Percentiles rank a stretch among this genome's conserved stretches.
These are phyloP conservation scores for Drosophila parabipectinata DNA, from an alignment of 1,140 invertebrate species.

Conservation along the genomic window DNA sequence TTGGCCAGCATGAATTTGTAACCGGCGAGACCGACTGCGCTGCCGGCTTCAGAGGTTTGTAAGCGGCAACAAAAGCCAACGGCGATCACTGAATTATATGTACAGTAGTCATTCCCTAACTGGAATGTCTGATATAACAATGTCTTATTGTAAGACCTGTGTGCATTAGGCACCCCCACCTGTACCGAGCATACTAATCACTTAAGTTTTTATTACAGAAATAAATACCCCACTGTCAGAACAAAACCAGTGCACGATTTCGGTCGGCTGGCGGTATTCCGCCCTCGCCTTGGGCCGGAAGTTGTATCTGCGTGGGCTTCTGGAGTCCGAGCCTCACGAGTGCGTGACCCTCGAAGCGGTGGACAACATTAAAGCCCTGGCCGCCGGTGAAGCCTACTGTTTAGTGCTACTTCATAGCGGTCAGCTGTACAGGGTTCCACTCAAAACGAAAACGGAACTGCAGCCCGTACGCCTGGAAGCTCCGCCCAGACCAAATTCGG, in stretches of 20 bases:
- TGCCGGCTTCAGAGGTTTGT: conserved; percentile 64
- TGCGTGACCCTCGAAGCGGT: conserved; percentile 41
- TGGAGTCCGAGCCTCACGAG: conserved; percentile 37
- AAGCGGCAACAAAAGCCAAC: conserved; percentile 25
- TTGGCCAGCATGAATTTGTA: conserved; percentile 76
- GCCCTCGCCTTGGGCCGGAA: conserved; percentile 49
- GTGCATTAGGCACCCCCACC: background rate
- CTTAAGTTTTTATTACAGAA: conserved; percentile 59
- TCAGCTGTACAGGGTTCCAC: conserved; percentile 54
- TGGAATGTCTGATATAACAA: too few species aligned
- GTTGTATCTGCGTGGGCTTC: conserved; percentile 50
- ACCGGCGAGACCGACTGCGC: conserved; percentile 23
- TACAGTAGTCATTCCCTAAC: conserved; percentile 1
- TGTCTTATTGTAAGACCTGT: background rate
- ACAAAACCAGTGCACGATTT: conserved; percentile 37
- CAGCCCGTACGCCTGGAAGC: conserved; percentile 51
- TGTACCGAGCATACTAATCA: conserved; percentile 33
- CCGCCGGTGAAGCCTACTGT: conserved; percentile 61
- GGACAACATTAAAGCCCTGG: conserved; percentile 43
- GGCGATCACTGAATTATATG: conserved; percentile 15
- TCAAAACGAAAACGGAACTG: conserved; percentile 38
- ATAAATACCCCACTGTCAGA: conserved; percentile 20
- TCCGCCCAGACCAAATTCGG: conserved; percentile 12
- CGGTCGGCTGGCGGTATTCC: conserved; percentile 69
- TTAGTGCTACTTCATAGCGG: conserved; percentile 67